These are phyloP conservation scores for Melanotaenia boesemani DNA, from an alignment of 2,797 vertebrate genomes.

Conservation along the genomic window DNA sequence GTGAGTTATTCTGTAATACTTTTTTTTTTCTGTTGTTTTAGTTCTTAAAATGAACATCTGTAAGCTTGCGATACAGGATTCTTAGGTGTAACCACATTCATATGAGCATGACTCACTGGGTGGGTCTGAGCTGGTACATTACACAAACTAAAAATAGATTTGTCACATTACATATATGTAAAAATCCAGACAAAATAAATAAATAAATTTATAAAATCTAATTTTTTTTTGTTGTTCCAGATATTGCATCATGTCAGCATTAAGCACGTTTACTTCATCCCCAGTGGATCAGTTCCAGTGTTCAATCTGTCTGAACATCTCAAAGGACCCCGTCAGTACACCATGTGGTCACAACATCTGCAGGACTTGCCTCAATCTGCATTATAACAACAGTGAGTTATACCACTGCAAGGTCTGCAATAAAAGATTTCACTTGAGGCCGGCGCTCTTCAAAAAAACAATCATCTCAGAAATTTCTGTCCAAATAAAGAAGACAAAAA, in stretches of 20 bases:
- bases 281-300: slow-evolving; percentile 52
- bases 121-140: too few species aligned
- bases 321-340: slow-evolving; percentile 49
- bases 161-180: too few species aligned
- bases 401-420: slow-evolving; percentile 65
- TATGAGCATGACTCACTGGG: too few species aligned
- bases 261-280: slow-evolving; percentile 14
- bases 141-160: too few species aligned
- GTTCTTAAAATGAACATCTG: too few species aligned
- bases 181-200: too few species aligned
- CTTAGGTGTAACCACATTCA: too few species aligned
- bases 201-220: too few species aligned
- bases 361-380: slow-evolving; percentile 56
- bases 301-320: slow-evolving; percentile 54
- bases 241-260: slow-evolving; percentile 43
- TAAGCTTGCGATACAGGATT: too few species aligned
- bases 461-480: slow-evolving; percentile 55
- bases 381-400: slow-evolving; percentile 47
- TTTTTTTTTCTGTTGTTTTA: too few species aligned
- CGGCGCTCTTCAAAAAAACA: slow-evolving; percentile 51
- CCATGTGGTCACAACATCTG: slow-evolving; percentile 68
- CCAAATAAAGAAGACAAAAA: slow-evolving; percentile 60
- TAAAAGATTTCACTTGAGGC: slow-evolving; percentile 57
- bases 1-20: too few species aligned
- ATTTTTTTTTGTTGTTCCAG: background rate